Base-by-base conservation (phyloP, 1,140 invertebrate species). In the Acromyrmex charruanus region DNA sequence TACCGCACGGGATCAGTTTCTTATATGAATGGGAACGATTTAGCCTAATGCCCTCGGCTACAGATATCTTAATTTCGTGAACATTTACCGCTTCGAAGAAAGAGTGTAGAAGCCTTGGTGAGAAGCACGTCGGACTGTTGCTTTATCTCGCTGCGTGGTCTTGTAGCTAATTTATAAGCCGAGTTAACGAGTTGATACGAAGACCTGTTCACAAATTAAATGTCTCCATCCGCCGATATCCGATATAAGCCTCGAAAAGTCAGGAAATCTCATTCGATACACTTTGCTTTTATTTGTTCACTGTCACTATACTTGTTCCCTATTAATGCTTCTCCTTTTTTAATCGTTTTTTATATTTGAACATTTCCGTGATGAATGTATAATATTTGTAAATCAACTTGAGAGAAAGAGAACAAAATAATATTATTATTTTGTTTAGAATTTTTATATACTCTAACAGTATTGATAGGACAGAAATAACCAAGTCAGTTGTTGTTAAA, bases 151-250 rank as follows among this genome's bases (percentile, higher is more conserved):
- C 69, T 21, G 21, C 88, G 81, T 89, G 87, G 82, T 90, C 92
- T 94, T 91, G 93, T 93, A 93, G 88, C 92, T 94, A 93, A 94
- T 94, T 94, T 94, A 94, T 94, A 91, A 92, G 87, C 88, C 58
- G 75, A 90, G 90, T 93, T 94, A 93, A 92, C 89, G 88, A 58
- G 31, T 66, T 87, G 92, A 94, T 94, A 93, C 79, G 68, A 69
- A 21, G 88, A 92, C 89, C 85, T 90, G 92, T 94, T 93, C 93
- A 94, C 92, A 93, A 94, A 94, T 94, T 93, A 93, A 94, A 93
- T 87, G 92, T 93, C 92, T 93, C 91, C 91, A 93, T 93, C 86
- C 81, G 82, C 77, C 71, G 77, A 86, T 84, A 74, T 68, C 65
- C 35, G 69, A 59, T 58, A 12, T 51, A 28, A 55, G n/a, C 25